Evolutionary conservation across 2,888 invertebrate genomes (phyloP).

Genomic region (Pogonocherus hispidulus): DNA sequence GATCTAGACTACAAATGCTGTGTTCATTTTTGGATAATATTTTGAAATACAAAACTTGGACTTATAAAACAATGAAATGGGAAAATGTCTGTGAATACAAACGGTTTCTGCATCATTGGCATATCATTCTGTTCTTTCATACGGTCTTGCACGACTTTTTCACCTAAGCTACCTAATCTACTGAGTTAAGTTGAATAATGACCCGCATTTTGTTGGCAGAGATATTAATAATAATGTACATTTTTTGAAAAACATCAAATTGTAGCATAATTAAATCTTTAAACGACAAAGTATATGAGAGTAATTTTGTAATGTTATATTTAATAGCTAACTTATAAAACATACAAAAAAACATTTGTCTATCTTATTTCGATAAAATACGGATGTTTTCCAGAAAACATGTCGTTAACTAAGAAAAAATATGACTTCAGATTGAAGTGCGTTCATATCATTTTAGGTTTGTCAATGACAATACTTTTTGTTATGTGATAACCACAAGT

Average conservation of each 20-base stretch:
- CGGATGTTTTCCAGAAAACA: conserved; percentile 14
- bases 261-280: conserved; percentile 21
- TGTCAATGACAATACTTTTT: conserved; percentile 62
- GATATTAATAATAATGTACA: conserved; percentile 55
- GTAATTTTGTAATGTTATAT: too few relatives aligned
- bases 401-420: conserved; percentile 12
- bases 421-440: conserved; percentile 42
- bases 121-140: conserved; percentile 31
- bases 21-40: conserved; percentile 46
- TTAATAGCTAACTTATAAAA: too few relatives aligned
- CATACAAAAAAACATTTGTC: too few relatives aligned
- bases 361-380: too few relatives aligned
- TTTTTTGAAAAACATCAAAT: conserved; percentile 51
- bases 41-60: conserved; percentile 53
- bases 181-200: conserved; percentile 50
- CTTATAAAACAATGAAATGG: conserved; percentile 39
- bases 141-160: conserved; percentile 43
- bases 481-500: conserved; percentile 59
- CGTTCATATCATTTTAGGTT: conserved; percentile 52
- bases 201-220: conserved; percentile 67
- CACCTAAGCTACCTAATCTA: conserved; percentile 60
- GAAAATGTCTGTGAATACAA: conserved; percentile 34
- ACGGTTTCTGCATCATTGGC: conserved; percentile 27
- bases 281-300: too few relatives aligned
- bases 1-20: background rate